These are phyloP conservation scores for Unio delphinus DNA, from an alignment of 2,888 invertebrate genomes.

Conservation along the genomic window DNA sequence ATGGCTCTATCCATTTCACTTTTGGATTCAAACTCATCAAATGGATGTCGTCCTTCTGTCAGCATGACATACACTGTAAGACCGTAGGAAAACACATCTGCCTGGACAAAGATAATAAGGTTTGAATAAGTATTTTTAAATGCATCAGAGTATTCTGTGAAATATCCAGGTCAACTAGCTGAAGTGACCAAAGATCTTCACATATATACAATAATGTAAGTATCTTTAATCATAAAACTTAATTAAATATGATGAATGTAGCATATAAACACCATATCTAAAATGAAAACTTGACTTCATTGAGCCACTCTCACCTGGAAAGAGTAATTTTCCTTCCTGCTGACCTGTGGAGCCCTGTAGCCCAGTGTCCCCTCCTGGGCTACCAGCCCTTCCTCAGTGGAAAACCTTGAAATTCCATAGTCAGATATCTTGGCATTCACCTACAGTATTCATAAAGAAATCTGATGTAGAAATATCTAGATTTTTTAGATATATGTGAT, in stretches of 20 bases:
- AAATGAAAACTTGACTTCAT: not conserved
- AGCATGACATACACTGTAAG: conserved; percentile 62
- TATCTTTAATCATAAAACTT: too few relatives aligned
- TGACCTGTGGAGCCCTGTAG: conserved; percentile 67
- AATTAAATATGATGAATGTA: not conserved
- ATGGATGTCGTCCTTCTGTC: conserved; percentile 62
- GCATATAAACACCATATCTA: not conserved
- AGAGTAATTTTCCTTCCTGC: conserved; percentile 62
- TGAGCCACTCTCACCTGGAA: conserved; percentile 42
- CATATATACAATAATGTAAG: too few relatives aligned
- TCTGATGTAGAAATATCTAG: too few relatives aligned
- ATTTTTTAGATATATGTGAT: too few relatives aligned
- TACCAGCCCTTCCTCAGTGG: conserved; percentile 59
- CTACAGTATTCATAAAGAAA: conserved; percentile 31
- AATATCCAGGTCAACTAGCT: too few relatives aligned
- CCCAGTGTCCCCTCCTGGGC: conserved; percentile 66
- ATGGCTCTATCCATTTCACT: conserved; percentile 64
- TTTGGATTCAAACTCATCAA: conserved; percentile 57
- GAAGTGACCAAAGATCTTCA: too few relatives aligned
- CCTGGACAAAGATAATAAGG: conserved; percentile 41
- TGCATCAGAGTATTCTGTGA: too few relatives aligned
- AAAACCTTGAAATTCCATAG: conserved; percentile 66
- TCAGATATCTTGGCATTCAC: conserved; percentile 69
- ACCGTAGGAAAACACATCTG: conserved; percentile 67
- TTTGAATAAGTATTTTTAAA: too few relatives aligned